Conservation (phyloP, 2,888 invertebrate species). For the Tipula vernalis region DNA sequence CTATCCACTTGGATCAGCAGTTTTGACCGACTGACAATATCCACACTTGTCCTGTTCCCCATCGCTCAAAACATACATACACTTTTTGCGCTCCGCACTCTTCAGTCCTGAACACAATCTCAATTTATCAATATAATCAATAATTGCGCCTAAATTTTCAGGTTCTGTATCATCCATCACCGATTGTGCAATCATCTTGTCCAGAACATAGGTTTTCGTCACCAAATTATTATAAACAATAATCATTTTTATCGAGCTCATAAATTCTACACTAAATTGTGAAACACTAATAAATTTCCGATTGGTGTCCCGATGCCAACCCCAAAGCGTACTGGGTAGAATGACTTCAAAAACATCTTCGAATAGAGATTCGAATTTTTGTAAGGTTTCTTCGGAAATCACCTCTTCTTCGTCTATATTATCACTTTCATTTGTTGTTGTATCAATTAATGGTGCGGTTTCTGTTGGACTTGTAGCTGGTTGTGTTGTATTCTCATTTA, state of each 20-base stretch:
- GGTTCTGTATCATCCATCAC: neutral
- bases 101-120: neutral
- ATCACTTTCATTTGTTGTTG: neutral
- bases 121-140: neutral
- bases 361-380: conserved; percentile 19
- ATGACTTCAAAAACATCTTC: conserved; percentile 21
- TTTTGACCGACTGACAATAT: neutral
- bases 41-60: neutral
- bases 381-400: neutral
- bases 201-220: neutral
- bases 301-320: conserved; percentile 22
- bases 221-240: neutral
- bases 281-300: conserved; percentile 21
- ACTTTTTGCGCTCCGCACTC: neutral
- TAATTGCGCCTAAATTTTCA: neutral
- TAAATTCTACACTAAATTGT: conserved; percentile 18
- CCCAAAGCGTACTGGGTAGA: conserved; percentile 23
- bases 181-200: neutral
- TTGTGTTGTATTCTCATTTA: neutral
- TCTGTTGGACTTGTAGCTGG: neutral
- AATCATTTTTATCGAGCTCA: neutral
- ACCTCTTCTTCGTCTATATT: neutral
- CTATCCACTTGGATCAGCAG: neutral
- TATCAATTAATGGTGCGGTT: conserved; percentile 6
- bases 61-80: neutral